These are phyloP conservation scores for Cephus cinctus DNA, from an alignment of 1,140 invertebrate species.

Conservation along the genomic window DNA sequence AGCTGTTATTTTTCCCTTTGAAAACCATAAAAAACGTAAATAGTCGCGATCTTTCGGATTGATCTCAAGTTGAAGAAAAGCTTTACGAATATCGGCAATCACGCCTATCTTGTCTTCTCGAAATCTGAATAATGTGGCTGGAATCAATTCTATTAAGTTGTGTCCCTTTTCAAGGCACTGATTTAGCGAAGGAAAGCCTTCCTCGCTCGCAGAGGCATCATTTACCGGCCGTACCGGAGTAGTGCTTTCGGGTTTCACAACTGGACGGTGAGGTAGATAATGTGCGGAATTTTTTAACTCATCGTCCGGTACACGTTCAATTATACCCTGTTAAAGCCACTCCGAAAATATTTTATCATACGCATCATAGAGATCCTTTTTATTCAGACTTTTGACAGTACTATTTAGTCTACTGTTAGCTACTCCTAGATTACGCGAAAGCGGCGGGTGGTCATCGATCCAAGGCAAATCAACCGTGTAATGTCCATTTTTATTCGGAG, in stretches of 20 bases:
- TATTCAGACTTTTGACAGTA: conserved; percentile 24
- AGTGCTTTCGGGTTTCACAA: conserved; percentile 29
- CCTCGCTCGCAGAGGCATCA: conserved; percentile 32
- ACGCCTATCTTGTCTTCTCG: conserved; percentile 36
- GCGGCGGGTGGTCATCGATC: conserved; percentile 27
- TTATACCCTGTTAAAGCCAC: conserved; percentile 32
- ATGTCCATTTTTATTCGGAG: conserved; percentile 21
- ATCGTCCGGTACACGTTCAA: conserved; percentile 28
- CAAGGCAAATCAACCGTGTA: conserved; percentile 38
- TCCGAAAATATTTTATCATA: conserved; percentile 37
- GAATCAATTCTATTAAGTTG: conserved; percentile 42
- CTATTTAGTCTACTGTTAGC: conserved; percentile 21
- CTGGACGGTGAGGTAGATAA: conserved; percentile 40
- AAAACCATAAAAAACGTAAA: conserved; percentile 38
- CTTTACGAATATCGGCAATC: conserved; percentile 44
- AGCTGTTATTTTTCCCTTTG: conserved; percentile 17
- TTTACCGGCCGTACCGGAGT: conserved; percentile 34
- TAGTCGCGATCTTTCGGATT: conserved; percentile 29
- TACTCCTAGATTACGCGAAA: conserved; percentile 22
- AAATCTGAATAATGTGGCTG: conserved; percentile 38
- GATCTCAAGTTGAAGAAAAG: conserved; percentile 45
- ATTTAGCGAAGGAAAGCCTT: conserved; percentile 36
- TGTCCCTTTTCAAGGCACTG: conserved; percentile 42
- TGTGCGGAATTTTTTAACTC: conserved; percentile 16
- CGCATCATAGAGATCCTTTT: conserved; percentile 21